phyloP scores from a whole-genome alignment of 1,140 invertebrate species.

The Diploscapter pachys region DNA sequence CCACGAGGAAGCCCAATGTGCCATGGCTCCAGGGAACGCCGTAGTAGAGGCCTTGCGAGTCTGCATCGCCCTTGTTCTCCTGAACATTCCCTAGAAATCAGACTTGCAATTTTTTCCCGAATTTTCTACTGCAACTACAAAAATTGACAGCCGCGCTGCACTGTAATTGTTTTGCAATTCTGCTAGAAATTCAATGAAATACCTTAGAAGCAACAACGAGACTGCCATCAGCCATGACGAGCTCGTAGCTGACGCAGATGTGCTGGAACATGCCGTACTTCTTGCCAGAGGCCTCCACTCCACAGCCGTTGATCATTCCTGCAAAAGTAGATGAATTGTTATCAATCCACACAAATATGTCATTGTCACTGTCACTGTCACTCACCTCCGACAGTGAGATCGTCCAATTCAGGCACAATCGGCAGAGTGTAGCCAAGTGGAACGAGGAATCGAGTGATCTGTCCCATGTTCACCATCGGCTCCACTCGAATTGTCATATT shows the following conservation, averaged over 20 bases:
- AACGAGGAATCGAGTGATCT: constrained; percentile 71
- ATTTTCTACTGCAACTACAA: constrained; percentile 4
- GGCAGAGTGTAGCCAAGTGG: constrained; percentile 73
- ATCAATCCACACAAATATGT: not conserved
- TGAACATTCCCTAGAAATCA: not conserved
- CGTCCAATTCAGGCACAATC: constrained; percentile 76
- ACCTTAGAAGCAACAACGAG: constrained; percentile 72
- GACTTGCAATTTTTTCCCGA: not conserved
- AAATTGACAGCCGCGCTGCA: no score
- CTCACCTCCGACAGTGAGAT: constrained; percentile 70
- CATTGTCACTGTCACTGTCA: not conserved
- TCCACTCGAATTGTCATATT: constrained; percentile 73
- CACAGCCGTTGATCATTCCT: constrained; percentile 78
- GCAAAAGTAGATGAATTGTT: not conserved
- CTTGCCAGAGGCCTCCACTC: constrained; percentile 77
- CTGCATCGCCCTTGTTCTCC: constrained; percentile 21
- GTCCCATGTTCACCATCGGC: constrained; percentile 77
- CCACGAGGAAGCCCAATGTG: constrained; percentile 77
- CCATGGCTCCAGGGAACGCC: constrained; percentile 80
- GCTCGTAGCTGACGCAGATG: constrained; percentile 72
- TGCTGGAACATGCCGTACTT: constrained; percentile 76
- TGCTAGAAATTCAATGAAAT: no score
- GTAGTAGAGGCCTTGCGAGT: constrained; percentile 73
- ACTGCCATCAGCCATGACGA: constrained; percentile 73
- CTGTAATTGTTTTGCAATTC: no score